phyloP scores from a whole-genome alignment of 2,797 vertebrate species.

The Gallinago stenura region DNA sequence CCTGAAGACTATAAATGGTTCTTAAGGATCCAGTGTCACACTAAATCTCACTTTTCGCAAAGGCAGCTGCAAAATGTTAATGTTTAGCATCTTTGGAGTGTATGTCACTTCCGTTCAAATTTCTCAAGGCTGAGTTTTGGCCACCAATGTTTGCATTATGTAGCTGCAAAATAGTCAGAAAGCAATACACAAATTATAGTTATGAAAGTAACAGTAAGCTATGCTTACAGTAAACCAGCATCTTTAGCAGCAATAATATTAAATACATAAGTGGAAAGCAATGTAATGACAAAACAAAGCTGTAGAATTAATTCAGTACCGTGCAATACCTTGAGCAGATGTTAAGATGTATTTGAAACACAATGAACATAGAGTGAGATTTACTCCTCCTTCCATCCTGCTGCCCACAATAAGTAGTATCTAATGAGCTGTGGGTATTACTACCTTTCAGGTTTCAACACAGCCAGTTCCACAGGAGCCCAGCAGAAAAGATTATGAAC shows the following conservation, averaged over 20 bases:
- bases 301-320: neutral
- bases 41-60: neutral
- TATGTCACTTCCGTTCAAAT: neutral
- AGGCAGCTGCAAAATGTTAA: neutral
- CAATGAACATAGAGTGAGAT: neutral
- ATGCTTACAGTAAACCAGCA: neutral
- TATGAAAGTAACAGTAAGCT: neutral
- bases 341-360: neutral
- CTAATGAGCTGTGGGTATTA: neutral
- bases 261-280: neutral
- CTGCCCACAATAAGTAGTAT: neutral
- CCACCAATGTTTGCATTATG: neutral
- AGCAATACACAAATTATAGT: neutral
- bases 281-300: neutral
- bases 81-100: neutral
- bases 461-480: conserved; percentile 92
- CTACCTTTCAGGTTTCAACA: conserved; percentile 85
- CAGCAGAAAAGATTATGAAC: conserved; percentile 89
- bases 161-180: neutral
- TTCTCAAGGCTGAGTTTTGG: neutral
- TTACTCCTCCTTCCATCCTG: neutral
- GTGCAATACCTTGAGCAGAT: neutral
- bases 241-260: neutral
- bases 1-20: neutral
- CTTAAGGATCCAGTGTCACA: neutral